Percentiles rank a stretch among this genome's conserved stretches.
These are phyloP conservation scores for Paracentrotus lividus DNA, from an alignment of 53 echinoderm and acorn worm genomes.

Conservation along the genomic window DNA sequence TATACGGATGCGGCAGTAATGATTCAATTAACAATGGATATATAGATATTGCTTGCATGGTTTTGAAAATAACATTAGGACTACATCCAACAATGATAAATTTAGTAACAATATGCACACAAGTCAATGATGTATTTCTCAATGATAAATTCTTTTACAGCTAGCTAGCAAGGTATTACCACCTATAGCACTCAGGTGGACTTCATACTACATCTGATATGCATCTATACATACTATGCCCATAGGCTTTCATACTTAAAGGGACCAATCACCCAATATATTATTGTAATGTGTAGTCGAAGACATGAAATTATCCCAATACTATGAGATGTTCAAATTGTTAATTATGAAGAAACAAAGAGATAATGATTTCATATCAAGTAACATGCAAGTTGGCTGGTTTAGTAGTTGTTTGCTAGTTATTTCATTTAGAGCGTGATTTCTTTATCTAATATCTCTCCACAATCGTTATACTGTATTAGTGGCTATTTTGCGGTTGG, in stretches of 20 bases:
- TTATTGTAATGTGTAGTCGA: no score
- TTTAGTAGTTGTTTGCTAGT: no score
- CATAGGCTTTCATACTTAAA: background rate
- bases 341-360: no score
- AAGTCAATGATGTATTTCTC: background rate
- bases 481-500: no score
- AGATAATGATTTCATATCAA: no score
- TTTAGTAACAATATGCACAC: background rate
- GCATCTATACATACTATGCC: background rate
- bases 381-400: no score
- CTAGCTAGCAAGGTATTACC: background rate
- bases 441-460: no score
- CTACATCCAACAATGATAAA: slow-evolving; percentile 49
- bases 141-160: background rate
- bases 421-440: no score
- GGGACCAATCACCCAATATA: no score
- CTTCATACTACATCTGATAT: background rate
- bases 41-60: slow-evolving; percentile 53
- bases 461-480: no score
- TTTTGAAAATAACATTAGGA: slow-evolving; percentile 27
- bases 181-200: background rate
- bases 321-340: no score
- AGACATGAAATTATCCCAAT: no score
- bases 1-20: background rate
- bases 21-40: slow-evolving; percentile 58